Conservation (phyloP, 2,797 vertebrate species). For the Chloroceryle amazona region DNA sequence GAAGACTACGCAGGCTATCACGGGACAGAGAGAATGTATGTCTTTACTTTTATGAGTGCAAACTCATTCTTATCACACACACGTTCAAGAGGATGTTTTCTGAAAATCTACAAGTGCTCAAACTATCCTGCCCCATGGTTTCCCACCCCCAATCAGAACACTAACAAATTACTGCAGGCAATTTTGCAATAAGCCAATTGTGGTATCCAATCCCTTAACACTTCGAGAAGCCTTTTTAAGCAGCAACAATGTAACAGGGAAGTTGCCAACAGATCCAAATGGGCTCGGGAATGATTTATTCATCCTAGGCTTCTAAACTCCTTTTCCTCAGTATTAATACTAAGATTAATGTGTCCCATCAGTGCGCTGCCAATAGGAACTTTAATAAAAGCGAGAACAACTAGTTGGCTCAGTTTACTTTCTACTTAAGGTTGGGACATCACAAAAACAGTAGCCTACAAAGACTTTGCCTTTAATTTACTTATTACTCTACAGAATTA, state of each 20-base stretch:
- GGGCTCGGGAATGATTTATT: conserved; percentile 60
- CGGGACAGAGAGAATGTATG: neutral
- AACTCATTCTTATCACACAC: rapidly evolving
- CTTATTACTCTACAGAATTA: conserved; percentile 5
- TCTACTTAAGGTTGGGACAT: conserved; percentile 29
- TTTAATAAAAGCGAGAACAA: conserved; percentile 64
- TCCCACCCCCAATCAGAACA: neutral
- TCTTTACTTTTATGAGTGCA: neutral
- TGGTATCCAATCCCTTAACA: conserved; percentile 14
- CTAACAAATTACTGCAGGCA: neutral
- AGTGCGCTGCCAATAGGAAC: conserved; percentile 53
- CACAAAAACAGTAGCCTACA: conserved; percentile 42
- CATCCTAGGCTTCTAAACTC: conserved; percentile 32
- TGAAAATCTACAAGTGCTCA: neutral
- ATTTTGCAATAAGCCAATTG: neutral
- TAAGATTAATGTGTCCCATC: conserved; percentile 69
- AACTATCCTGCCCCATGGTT: neutral
- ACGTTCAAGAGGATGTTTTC: neutral
- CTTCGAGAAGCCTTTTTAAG: conserved; percentile 35
- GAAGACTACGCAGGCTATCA: neutral
- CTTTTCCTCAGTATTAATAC: conserved; percentile 63
- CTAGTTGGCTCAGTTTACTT: conserved; percentile 34
- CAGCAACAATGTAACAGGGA: conserved; percentile 15
- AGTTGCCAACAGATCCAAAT: conserved; percentile 61
- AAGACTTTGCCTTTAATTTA: conserved; percentile 15